Evolutionary conservation across 2,113 vertebrate genomes (phyloP), one percentile per base, ranked within the genome.

Genomic region (Zosterops hypoxanthus): DNA sequence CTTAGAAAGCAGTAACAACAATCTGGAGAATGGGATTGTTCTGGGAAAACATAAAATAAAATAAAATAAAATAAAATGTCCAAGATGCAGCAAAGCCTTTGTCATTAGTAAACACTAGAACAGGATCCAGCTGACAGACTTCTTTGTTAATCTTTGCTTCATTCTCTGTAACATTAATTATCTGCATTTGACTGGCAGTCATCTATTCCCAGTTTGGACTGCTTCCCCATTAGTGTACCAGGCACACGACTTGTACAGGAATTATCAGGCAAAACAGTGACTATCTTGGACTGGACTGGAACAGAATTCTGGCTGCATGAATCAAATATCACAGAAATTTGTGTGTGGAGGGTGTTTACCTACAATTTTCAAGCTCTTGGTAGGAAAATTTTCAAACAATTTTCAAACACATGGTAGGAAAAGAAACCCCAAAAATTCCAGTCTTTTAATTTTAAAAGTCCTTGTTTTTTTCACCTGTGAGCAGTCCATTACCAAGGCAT

Each of bases 71-170:
- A 84, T 75, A 50, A 90, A 81, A 68, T 75, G 11, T 42, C 36
- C 36, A 68, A 90, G 57, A 64, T 9, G 14, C 17, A 61, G 61
- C 8, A 93, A 93, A 88, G 17, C 31, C 23, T 69, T 88, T 96
- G 60, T 65, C 53, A 68, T 88, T 78, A 82, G 44, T 64, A 90
- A 95, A 78, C 52, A 49, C 33, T 52, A 55, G 33, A 39, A 68
- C 0, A 5, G 31, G n/a, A 86, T 94, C 79, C 65, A 86, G 17
- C 56, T 86, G 88, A 20, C 66, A 53, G 79, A 56, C 7, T 92
- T 82, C 31, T 86, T 94, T 85, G 47, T 88, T 97, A 88, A 93
- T 90, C 39, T 80, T 53, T 75, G 53, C 39, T 82, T 88, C 41
- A 63, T 55, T 94, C 41, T 50, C 29, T 88, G 55, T 63, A 63